Percentiles rank a stretch among this genome's conserved stretches.
Evolutionary conservation across 1,140 invertebrate species (phyloP).

Genomic region (Drosophila serrata): DNA sequence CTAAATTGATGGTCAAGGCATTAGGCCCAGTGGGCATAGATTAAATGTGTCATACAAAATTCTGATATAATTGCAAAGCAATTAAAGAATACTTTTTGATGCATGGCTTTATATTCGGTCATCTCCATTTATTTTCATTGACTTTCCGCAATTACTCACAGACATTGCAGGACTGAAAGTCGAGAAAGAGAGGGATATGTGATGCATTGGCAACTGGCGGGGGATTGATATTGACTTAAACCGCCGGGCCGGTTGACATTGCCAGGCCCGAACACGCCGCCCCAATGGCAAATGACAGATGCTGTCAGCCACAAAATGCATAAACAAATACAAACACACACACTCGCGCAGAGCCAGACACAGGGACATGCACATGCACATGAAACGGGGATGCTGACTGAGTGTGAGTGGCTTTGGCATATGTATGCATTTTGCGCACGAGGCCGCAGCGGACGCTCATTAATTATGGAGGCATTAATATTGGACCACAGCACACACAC

Average conservation of each 20-base stretch:
- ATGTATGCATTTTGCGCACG: conserved; percentile 76
- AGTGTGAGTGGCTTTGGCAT: conserved; percentile 60
- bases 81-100: conserved; percentile 15
- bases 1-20: too few species aligned
- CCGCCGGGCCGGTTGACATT: conserved; percentile 66
- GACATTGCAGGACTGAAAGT: background rate
- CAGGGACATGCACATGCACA: background rate
- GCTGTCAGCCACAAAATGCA: conserved; percentile 79
- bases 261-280: conserved; percentile 26
- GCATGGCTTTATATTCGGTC: conserved; percentile 3
- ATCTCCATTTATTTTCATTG: conserved; percentile 28
- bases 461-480: conserved; percentile 61
- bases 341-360: conserved; percentile 8
- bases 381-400: too few species aligned
- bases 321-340: conserved; percentile 57
- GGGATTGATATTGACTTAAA: conserved; percentile 66
- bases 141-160: conserved; percentile 43
- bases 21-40: background rate
- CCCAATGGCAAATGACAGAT: conserved; percentile 80
- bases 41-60: background rate
- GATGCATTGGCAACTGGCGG: conserved; percentile 26
- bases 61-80: background rate
- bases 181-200: background rate
- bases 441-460: conserved; percentile 71
- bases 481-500: conserved; percentile 45